Evolutionary conservation across 1,140 invertebrate species (phyloP), one percentile per base, ranked within the genome.

Genomic region (Brachionus manjavacas): DNA sequence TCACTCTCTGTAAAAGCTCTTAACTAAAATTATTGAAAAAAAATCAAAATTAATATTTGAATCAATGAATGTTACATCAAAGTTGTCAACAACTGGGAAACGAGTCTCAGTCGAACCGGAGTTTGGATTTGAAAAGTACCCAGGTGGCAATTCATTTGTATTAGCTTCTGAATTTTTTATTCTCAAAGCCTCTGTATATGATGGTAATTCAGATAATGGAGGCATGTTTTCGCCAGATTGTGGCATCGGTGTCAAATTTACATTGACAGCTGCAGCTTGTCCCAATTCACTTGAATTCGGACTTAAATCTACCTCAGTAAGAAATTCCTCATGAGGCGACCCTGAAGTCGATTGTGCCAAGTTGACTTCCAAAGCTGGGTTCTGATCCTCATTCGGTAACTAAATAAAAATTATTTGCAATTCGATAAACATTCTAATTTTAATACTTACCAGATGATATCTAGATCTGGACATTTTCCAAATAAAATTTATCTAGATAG

Each of bases 81-180:
- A 23, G 14, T 41, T 60, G 20, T 81, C 79, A 28, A 81, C 79
- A 64, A 81, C 52, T 4, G 64, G 52, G 25, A 49, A 76, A 14
- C 79, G 35, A 43, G 79, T 81, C 3, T 81, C 79, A 64, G 55
- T 81, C 9, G 35, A 23, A 64, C n/a, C 16, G 2, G 52, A 60
- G 16, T 60, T 41, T 0, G 35, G 7, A 28, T n/a, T 16, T 41
- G 79, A 20, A 81, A 81, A 81, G 52, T 81, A 81, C 3, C 79
- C 79, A 20, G 79, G 79, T 12, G 79, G 79, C 25, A 81, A 60
- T 43, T 81, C 79, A 46, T 60, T 81, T 49, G 72, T 23, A 3
- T 76, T 8, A n/a, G 79, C 79, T 23, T 64, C 64, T 1, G 20
- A 23, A 41, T 31, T 64, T 68, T 81, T 81, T 12, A 64, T 41